These are phyloP conservation scores for Smittia sp. DNA, from an alignment of 2,888 invertebrate genomes.

Conservation along the genomic window DNA sequence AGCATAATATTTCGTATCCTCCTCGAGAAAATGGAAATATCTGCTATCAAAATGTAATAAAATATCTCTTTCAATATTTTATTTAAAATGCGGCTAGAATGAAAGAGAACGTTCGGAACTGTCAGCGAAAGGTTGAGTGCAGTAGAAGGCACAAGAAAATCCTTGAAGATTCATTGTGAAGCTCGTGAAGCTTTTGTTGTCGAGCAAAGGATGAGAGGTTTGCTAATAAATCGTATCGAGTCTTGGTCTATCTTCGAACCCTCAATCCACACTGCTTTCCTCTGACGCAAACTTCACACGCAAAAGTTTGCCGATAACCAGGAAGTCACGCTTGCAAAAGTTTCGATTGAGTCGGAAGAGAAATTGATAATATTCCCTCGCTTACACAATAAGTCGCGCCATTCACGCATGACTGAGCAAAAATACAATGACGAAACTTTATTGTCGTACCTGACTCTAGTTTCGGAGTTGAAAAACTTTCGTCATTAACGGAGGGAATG, in stretches of 20 bases:
- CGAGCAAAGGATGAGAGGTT: too few species aligned
- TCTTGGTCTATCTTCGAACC: too few species aligned
- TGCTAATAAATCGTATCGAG: too few species aligned
- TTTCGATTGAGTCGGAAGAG: slow-evolving; percentile 4
- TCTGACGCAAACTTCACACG: too few species aligned
- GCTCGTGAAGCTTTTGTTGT: too few species aligned
- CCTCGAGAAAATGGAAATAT: slow-evolving; percentile 12
- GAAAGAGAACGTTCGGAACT: too few species aligned
- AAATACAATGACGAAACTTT: slow-evolving; percentile 30
- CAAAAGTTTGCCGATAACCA: too few species aligned
- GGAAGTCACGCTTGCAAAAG: slow-evolving; percentile 7
- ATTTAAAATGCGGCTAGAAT: too few species aligned
- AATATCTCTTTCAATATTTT: slow-evolving; percentile 11
- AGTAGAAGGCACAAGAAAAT: too few species aligned
- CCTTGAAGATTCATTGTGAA: too few species aligned
- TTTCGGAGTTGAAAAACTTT: slow-evolving; percentile 21
- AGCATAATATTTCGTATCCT: background rate
- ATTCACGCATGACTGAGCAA: slow-evolving; percentile 23
- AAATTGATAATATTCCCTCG: slow-evolving; percentile 19
- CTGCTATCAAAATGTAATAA: slow-evolving; percentile 25
- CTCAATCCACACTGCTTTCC: too few species aligned
- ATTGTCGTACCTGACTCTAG: slow-evolving; percentile 9
- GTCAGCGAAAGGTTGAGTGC: too few species aligned
- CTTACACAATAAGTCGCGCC: background rate
- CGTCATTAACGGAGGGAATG: slow-evolving; percentile 33